Evolutionary conservation across 2,113 vertebrate genomes (phyloP).

Genomic region (Tringa solitaria): DNA sequence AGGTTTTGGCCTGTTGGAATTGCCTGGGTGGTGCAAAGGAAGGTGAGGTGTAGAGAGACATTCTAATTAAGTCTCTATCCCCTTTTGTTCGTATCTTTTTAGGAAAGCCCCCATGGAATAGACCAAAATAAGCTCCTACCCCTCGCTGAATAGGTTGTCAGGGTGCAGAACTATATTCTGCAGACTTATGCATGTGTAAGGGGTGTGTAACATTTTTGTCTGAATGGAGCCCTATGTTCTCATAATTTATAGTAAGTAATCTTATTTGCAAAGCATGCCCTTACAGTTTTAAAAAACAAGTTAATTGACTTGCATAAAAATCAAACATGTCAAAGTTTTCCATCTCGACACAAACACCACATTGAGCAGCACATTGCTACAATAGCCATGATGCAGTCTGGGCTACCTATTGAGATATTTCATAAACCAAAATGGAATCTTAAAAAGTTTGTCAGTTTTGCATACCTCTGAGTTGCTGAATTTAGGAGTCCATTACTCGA

Average conservation of each 20-base stretch:
- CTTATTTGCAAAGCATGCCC: constrained; percentile 84
- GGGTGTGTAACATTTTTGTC: constrained; percentile 78
- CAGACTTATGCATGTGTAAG: constrained; percentile 73
- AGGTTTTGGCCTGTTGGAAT: constrained; percentile 53
- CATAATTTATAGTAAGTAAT: constrained; percentile 85
- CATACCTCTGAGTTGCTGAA: constrained; percentile 77
- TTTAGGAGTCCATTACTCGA: constrained; percentile 79
- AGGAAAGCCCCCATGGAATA: constrained; percentile 60
- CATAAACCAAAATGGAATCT: constrained; percentile 81
- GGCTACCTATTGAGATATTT: constrained; percentile 70
- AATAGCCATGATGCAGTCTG: constrained; percentile 78
- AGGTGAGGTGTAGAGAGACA: constrained; percentile 46
- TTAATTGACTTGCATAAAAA: constrained; percentile 85
- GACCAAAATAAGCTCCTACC: constrained; percentile 63
- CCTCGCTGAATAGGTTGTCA: constrained; percentile 65
- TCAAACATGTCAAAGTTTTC: constrained; percentile 81
- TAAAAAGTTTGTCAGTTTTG: constrained; percentile 78
- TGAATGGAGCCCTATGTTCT: constrained; percentile 82
- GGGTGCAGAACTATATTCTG: constrained; percentile 72
- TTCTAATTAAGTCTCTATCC: constrained; percentile 70
- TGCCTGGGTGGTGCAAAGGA: constrained; percentile 58
- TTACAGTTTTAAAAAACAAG: constrained; percentile 82
- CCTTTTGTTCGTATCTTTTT: constrained; percentile 65
- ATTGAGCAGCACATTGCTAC: constrained; percentile 74
- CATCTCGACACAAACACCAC: constrained; percentile 76